Evolutionary conservation across 1,140 invertebrate species (phyloP).

Genomic region (Drosophila pallidifrons): DNA sequence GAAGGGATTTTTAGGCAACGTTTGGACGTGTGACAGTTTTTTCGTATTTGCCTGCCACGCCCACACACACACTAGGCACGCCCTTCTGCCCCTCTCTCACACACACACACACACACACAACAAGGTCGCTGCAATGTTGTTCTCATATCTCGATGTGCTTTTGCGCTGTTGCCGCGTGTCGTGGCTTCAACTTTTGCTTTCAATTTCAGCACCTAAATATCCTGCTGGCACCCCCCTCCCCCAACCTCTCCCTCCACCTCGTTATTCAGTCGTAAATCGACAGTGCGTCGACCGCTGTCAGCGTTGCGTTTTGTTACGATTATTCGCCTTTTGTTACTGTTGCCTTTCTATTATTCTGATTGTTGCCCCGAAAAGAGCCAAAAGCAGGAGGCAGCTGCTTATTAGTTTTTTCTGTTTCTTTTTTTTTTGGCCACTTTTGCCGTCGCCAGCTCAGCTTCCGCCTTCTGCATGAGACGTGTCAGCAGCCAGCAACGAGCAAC

Average conservation of each 20-base stretch:
- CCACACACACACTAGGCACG: background rate
- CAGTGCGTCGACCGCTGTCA: slow-evolving; percentile 51
- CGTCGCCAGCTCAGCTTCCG: background rate
- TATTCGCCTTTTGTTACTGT: slow-evolving; percentile 26
- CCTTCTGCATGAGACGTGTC: slow-evolving; percentile 36
- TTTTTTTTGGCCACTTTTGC: slow-evolving; percentile 29
- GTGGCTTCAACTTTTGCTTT: slow-evolving; percentile 34
- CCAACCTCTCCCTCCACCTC: background rate
- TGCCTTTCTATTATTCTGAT: slow-evolving; percentile 30
- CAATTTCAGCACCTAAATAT: slow-evolving; percentile 19
- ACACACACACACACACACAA: slow-evolving; percentile 1
- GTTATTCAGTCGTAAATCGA: slow-evolving; percentile 22
- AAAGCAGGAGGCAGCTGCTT: slow-evolving; percentile 25
- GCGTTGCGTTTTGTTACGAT: slow-evolving; percentile 34
- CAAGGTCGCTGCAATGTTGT: slow-evolving; percentile 32
- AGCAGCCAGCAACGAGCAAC: slow-evolving; percentile 22
- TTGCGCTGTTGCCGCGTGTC: slow-evolving; percentile 27
- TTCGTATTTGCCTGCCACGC: slow-evolving; percentile 17
- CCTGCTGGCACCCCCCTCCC: background rate
- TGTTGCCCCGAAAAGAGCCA: slow-evolving; percentile 12
- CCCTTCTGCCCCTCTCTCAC: background rate
- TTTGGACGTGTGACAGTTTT: slow-evolving; percentile 45
- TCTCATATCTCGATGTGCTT: slow-evolving; percentile 5
- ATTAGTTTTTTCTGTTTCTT: slow-evolving; percentile 27
- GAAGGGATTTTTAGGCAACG: slow-evolving; percentile 22